phyloP scores from a whole-genome alignment of 1,140 invertebrate genomes.

The Macrobrachium rosenbergii region DNA sequence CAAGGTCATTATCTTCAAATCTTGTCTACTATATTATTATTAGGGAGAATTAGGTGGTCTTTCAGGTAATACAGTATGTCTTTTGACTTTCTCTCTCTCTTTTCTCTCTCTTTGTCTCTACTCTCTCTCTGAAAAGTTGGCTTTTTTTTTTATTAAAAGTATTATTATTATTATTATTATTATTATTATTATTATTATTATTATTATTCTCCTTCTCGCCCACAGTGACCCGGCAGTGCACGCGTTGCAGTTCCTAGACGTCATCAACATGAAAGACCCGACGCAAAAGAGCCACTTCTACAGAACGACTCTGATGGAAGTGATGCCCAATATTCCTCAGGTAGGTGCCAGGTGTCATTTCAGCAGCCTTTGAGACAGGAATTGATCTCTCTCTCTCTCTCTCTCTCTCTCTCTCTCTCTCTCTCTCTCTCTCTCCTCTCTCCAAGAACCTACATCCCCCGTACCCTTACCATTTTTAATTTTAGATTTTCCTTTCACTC shows the following conservation, averaged over 20 bases:
- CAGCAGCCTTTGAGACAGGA: not conserved
- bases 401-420: conserved; percentile 26
- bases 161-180: too few species aligned
- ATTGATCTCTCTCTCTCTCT: not conserved
- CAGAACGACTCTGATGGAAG: conserved; percentile 85
- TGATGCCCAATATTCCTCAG: conserved; percentile 89
- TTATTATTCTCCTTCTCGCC: not conserved
- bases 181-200: not conserved
- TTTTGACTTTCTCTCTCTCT: too few species aligned
- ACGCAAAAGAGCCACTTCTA: conserved; percentile 92
- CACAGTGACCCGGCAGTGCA: conserved; percentile 86
- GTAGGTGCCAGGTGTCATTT: conserved; percentile 76
- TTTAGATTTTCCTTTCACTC: not conserved
- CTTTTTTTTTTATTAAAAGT: too few species aligned
- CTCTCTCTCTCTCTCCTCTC: conserved; percentile 18
- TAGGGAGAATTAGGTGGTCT: too few species aligned
- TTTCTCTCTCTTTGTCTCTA: too few species aligned
- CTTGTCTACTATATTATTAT: too few species aligned
- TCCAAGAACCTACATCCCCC: too few species aligned
- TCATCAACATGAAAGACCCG: conserved; percentile 92
- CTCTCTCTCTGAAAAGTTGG: too few species aligned
- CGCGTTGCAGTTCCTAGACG: conserved; percentile 91
- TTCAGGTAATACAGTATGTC: too few species aligned
- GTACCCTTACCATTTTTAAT: not conserved
- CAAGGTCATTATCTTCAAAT: too few species aligned